Conservation (phyloP, 2,797 vertebrate species). For the Cossypha dichroa region DNA sequence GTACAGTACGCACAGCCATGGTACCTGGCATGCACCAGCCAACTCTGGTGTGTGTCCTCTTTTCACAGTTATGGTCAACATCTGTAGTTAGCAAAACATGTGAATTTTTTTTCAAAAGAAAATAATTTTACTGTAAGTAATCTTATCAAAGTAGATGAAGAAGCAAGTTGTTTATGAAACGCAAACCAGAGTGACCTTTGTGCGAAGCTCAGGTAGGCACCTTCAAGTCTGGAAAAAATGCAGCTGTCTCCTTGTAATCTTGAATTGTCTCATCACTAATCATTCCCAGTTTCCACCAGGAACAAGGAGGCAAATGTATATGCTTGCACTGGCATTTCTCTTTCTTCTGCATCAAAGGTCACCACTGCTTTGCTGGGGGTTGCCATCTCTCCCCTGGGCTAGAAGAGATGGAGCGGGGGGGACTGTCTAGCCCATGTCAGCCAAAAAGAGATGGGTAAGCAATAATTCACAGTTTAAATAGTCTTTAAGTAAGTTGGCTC, state of each 20-base stretch:
- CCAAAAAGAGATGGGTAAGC: not conserved
- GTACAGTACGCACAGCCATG: rapidly evolving
- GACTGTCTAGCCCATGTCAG: not conserved
- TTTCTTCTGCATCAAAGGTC: not conserved
- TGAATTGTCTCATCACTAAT: not conserved
- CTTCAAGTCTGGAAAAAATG: not conserved
- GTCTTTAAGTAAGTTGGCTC: conserved; percentile 4
- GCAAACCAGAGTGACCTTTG: not conserved
- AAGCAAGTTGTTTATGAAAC: not conserved
- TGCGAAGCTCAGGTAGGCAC: not conserved
- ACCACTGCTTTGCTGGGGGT: not conserved
- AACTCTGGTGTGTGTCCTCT: not conserved
- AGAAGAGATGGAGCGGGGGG: not conserved
- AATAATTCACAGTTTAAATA: not conserved
- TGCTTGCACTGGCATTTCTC: not conserved
- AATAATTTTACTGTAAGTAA: not conserved
- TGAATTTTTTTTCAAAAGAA: not conserved
- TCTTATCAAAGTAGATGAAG: not conserved
- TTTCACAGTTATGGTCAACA: not conserved
- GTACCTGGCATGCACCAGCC: not conserved
- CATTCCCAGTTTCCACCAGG: not conserved
- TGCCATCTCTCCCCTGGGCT: not conserved
- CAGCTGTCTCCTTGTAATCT: not conserved
- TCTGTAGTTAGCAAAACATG: not conserved
- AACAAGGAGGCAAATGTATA: not conserved